A percentile compares a stretch with the other conserved stretches of the same genome.
Evolutionary conservation across 1,140 invertebrate species (phyloP).

Genomic region (Ganaspis sp.): DNA sequence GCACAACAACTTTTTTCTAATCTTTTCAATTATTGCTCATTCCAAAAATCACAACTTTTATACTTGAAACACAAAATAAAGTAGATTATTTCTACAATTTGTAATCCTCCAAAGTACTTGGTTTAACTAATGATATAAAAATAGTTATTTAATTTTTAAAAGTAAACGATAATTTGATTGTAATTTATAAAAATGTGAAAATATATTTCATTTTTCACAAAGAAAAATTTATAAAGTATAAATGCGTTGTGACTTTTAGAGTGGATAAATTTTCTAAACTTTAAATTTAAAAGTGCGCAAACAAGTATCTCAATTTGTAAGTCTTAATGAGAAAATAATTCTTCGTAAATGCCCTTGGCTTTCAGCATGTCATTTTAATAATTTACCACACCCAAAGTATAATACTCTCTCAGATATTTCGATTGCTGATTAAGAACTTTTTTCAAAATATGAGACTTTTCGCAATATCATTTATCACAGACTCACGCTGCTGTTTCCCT

Average conservation of each 20-base stretch:
- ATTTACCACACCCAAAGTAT: not conserved
- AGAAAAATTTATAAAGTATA: not conserved
- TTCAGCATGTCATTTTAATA: not conserved
- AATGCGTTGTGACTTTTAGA: slow-evolving; percentile 25
- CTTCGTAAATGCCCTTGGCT: slow-evolving; percentile 7
- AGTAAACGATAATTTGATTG: not conserved
- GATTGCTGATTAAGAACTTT: not conserved
- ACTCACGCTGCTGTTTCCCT: not conserved
- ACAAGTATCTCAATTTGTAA: slow-evolving; percentile 2
- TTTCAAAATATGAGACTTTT: not conserved
- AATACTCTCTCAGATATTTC: not conserved
- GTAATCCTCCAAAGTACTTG: not conserved
- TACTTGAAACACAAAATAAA: not conserved
- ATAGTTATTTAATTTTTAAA: not conserved
- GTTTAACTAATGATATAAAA: slow-evolving; percentile 1
- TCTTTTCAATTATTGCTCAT: not conserved
- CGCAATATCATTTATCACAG: not conserved
- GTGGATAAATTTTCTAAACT: slow-evolving; percentile 8
- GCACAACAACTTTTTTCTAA: slow-evolving; percentile 16
- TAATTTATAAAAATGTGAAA: not conserved
- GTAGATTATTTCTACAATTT: not conserved
- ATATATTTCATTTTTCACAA: not conserved
- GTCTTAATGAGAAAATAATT: slow-evolving; percentile 10
- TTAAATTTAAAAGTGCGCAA: slow-evolving; percentile 13
- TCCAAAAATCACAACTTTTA: slow-evolving; percentile 9